Conservation (phyloP, 2,888 invertebrate genomes). For the Busseola fusca region DNA sequence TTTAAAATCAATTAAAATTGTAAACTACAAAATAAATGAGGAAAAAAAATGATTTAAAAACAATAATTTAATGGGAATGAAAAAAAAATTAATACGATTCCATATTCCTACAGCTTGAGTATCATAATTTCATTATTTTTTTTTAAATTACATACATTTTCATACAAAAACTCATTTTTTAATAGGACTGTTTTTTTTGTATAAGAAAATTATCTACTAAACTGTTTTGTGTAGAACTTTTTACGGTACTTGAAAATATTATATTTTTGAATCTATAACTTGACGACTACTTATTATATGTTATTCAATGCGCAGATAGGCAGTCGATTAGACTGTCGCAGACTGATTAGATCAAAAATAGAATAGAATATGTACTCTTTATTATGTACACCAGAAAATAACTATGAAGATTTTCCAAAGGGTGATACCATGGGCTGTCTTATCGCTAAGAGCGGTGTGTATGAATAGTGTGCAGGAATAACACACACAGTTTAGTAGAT, state of each 20-base stretch:
- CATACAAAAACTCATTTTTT: slow-evolving; percentile 48
- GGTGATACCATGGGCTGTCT: too few species aligned
- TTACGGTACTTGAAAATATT: too few species aligned
- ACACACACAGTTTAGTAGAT: slow-evolving; percentile 45
- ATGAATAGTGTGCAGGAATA: slow-evolving; percentile 9
- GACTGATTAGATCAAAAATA: too few species aligned
- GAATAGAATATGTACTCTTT: too few species aligned
- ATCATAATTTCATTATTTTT: slow-evolving; percentile 68
- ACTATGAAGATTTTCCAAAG: too few species aligned
- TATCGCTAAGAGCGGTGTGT: slow-evolving; percentile 1
- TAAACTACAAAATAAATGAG: slow-evolving; percentile 48
- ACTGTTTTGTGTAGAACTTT: slow-evolving; percentile 24
- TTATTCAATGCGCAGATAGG: too few species aligned
- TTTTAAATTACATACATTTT: slow-evolving; percentile 52
- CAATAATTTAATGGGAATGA: slow-evolving; percentile 62
- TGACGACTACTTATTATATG: too few species aligned
- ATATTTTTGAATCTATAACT: too few species aligned
- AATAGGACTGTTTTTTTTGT: slow-evolving; percentile 36
- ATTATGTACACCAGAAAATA: too few species aligned
- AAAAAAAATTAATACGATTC: slow-evolving; percentile 64
- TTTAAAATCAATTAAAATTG: slow-evolving; percentile 47
- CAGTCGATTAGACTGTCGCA: too few species aligned
- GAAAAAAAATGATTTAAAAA: slow-evolving; percentile 47
- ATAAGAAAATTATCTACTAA: slow-evolving; percentile 37
- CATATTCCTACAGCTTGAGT: slow-evolving; percentile 68